phyloP scores from a whole-genome alignment of 2,797 vertebrate genomes.

The Acestrorhynchus altus region DNA sequence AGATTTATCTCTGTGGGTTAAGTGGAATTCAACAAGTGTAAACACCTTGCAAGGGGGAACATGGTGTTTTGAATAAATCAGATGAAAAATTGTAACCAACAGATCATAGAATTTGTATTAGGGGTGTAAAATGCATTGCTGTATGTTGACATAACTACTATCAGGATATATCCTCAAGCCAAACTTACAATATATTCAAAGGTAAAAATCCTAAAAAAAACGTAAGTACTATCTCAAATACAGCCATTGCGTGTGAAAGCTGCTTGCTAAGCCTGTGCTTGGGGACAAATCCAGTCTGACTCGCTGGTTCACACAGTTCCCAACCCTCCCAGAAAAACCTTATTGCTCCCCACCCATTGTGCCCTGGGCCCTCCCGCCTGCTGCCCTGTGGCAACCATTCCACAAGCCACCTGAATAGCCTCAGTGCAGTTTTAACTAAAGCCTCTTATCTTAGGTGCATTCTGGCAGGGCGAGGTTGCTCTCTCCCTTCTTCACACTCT shows the following conservation, averaged over 20 bases:
- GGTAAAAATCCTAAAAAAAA: neutral
- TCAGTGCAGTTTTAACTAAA: slow-evolving; percentile 30
- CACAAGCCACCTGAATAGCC: slow-evolving; percentile 38
- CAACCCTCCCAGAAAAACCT: slow-evolving; percentile 24
- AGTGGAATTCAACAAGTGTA: neutral
- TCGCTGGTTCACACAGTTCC: slow-evolving; percentile 45
- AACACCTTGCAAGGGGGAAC: neutral
- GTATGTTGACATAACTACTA: no score
- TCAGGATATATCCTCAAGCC: neutral
- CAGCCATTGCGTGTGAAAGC: slow-evolving; percentile 40
- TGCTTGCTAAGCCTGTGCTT: slow-evolving; percentile 41
- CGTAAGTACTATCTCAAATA: slow-evolving; percentile 19
- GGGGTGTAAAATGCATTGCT: neutral
- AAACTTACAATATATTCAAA: neutral
- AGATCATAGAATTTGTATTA: neutral
- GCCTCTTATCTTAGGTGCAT: slow-evolving; percentile 49
- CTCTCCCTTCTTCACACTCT: slow-evolving; percentile 11
- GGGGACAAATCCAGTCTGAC: slow-evolving; percentile 56
- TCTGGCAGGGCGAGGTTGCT: slow-evolving; percentile 40
- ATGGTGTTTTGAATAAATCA: neutral
- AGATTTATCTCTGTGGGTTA: neutral
- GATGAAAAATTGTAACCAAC: neutral
- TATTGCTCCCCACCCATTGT: slow-evolving; percentile 44
- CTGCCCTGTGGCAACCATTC: slow-evolving; percentile 42
- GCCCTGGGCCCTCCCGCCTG: slow-evolving; percentile 10